These are phyloP conservation scores for Anguilla obscura DNA, from an alignment of 2,797 vertebrate genomes.

Conservation along the genomic window DNA sequence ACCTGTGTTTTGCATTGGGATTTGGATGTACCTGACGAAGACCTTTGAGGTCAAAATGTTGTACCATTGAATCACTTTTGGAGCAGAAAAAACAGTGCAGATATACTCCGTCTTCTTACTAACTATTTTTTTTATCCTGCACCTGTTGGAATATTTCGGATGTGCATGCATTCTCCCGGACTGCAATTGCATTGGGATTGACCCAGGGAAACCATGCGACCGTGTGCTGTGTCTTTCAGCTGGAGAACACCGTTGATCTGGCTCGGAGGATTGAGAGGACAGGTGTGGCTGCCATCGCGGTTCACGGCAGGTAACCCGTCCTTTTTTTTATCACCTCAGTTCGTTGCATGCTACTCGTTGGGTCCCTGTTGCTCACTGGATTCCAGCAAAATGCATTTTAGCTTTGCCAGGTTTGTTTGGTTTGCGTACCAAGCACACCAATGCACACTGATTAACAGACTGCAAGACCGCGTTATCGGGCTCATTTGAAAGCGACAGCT, in stretches of 20 bases:
- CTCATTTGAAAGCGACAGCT: too few relatives aligned
- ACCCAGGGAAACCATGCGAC: not conserved
- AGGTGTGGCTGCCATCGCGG: constrained; percentile 87
- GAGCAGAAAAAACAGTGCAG: too few relatives aligned
- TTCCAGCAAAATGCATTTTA: not conserved
- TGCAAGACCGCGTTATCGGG: too few relatives aligned
- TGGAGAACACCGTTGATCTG: constrained; percentile 85
- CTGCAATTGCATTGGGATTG: too few relatives aligned
- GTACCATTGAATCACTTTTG: too few relatives aligned
- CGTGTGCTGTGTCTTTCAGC: constrained; percentile 59
- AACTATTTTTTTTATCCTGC: too few relatives aligned
- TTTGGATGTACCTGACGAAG: not conserved
- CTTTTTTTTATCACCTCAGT: not conserved
- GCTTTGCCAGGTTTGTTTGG: not conserved
- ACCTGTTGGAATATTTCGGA: too few relatives aligned
- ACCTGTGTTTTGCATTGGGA: not conserved
- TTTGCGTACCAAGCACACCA: too few relatives aligned
- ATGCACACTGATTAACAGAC: too few relatives aligned
- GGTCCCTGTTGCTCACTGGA: not conserved
- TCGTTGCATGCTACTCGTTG: not conserved
- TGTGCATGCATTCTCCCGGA: too few relatives aligned
- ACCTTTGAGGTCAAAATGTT: too few relatives aligned
- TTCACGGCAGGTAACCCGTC: constrained; percentile 87
- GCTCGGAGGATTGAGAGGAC: constrained; percentile 88
- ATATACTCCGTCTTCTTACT: too few relatives aligned